Evolutionary conservation across 1,140 invertebrate species (phyloP).

Genomic region (Onthophagus taurus): DNA sequence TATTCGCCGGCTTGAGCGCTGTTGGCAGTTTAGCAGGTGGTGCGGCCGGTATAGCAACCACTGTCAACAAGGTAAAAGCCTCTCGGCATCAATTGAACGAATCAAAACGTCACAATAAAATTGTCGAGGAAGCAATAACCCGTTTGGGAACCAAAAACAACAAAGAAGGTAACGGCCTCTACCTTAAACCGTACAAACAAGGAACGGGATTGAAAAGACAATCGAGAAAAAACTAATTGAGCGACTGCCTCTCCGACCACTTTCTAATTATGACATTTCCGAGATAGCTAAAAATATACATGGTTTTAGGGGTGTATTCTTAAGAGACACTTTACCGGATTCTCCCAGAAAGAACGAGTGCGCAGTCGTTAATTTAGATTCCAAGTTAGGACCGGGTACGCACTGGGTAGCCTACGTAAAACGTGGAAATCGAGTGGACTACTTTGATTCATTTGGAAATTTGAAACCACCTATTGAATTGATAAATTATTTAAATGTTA

Average conservation of each 20-base stretch:
- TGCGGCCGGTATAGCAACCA: slow-evolving; percentile 27
- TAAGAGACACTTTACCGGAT: slow-evolving; percentile 24
- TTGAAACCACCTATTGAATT: slow-evolving; percentile 12
- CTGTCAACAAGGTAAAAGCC: slow-evolving; percentile 13
- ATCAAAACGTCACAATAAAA: slow-evolving; percentile 26
- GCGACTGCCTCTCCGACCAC: slow-evolving; percentile 23
- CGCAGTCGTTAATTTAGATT: slow-evolving; percentile 10
- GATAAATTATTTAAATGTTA: slow-evolving; percentile 3
- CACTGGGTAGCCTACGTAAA: slow-evolving; percentile 11
- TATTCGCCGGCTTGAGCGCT: slow-evolving; percentile 34
- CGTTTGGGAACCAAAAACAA: slow-evolving; percentile 23
- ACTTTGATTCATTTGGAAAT: slow-evolving; percentile 14
- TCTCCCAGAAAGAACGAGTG: slow-evolving; percentile 4
- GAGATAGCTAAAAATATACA: slow-evolving; percentile 27
- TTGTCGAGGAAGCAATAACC: slow-evolving; percentile 25
- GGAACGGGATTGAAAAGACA: slow-evolving; percentile 19
- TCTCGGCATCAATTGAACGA: slow-evolving; percentile 22
- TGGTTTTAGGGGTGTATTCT: slow-evolving; percentile 27
- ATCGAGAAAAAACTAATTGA: slow-evolving; percentile 18
- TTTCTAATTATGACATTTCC: slow-evolving; percentile 24
- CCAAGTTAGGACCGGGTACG: neutral
- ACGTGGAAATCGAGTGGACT: neutral
- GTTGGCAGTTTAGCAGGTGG: slow-evolving; percentile 27
- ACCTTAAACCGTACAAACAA: slow-evolving; percentile 9
- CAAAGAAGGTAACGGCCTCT: slow-evolving; percentile 7